Conservation (phyloP, 2,113 vertebrate species). For the Heptranchias perlo region DNA sequence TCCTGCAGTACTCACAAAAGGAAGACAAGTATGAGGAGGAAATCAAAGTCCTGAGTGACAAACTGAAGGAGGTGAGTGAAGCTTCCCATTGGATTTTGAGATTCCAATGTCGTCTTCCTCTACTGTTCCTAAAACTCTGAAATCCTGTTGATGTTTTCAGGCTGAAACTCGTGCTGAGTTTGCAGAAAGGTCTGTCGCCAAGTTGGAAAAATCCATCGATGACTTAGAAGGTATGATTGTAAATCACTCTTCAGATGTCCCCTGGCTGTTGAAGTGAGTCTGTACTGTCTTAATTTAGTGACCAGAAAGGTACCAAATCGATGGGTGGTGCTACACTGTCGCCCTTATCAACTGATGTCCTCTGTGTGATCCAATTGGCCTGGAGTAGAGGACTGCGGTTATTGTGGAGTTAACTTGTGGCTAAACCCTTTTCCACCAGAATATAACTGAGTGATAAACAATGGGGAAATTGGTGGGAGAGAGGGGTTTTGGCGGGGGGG, state of each 20-base stretch:
- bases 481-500: too few species aligned
- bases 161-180: conserved; percentile 98
- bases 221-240: conserved; percentile 91
- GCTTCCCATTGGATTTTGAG: conserved; percentile 39
- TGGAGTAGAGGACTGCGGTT: not conserved
- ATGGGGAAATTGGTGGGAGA: too few species aligned
- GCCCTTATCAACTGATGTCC: too few species aligned
- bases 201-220: conserved; percentile 98
- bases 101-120: not conserved
- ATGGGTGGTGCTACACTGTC: not conserved
- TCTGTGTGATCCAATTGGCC: not conserved
- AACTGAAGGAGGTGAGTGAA: conserved; percentile 91
- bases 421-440: too few species aligned
- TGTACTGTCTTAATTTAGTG: conserved; percentile 32
- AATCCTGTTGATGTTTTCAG: conserved; percentile 54
- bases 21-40: conserved; percentile 99
- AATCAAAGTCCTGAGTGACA: conserved; percentile 97
- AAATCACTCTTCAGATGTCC: not conserved
- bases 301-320: not conserved
- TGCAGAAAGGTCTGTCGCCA: conserved; percentile 96
- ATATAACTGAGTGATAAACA: too few species aligned
- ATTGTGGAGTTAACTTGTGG: not conserved
- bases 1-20: conserved; percentile 93
- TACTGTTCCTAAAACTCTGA: not conserved
- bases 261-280: not conserved